These are phyloP conservation scores for Syrrhaptes paradoxus DNA, from an alignment of 2,113 vertebrate species.

Conservation along the genomic window DNA sequence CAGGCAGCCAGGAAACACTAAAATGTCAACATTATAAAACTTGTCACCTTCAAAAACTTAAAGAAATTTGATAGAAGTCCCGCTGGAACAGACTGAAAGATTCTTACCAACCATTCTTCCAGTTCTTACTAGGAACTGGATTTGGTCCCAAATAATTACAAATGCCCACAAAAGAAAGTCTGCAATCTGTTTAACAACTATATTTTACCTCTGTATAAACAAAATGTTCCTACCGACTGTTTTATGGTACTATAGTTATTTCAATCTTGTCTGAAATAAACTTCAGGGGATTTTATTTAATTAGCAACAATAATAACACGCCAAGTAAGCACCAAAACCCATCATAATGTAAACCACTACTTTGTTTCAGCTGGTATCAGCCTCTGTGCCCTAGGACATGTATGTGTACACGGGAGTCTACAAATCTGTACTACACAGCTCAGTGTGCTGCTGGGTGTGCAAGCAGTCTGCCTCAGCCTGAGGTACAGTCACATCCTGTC, in stretches of 20 bases:
- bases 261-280: neutral
- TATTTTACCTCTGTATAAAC: conserved; percentile 14
- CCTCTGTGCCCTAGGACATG: neutral
- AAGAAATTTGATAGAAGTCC: neutral
- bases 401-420: neutral
- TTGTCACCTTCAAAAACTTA: neutral
- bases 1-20: neutral
- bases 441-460: neutral
- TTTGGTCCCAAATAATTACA: conserved; percentile 14
- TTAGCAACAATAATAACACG: neutral
- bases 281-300: neutral
- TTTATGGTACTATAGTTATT: neutral
- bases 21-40: neutral
- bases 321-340: neutral
- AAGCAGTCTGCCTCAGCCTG: neutral
- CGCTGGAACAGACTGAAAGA: neutral
- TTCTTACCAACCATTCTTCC: neutral
- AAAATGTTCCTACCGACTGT: neutral
- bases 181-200: neutral
- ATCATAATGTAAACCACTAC: neutral
- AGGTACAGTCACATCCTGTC: neutral
- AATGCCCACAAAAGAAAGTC: conserved; percentile 35
- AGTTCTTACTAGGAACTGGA: conserved; percentile 12
- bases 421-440: neutral
- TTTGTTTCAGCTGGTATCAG: neutral